These are phyloP conservation scores for Rhinoraja longicauda DNA, from an alignment of 2,797 vertebrate genomes.

Conservation along the genomic window DNA sequence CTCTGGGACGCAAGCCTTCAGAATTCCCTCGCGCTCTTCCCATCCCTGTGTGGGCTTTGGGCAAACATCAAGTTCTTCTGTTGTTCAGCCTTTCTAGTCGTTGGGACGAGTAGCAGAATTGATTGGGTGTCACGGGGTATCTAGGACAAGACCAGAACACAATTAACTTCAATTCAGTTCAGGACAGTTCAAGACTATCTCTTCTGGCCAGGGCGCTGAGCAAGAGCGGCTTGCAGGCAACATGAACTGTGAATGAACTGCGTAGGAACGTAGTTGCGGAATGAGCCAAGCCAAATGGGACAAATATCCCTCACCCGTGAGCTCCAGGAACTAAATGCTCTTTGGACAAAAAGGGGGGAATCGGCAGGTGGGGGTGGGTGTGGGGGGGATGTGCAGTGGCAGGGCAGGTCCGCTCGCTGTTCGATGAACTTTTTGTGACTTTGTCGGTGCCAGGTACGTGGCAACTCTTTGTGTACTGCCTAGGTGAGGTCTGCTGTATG, in stretches of 20 bases:
- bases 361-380: too few species aligned
- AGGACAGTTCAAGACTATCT: constrained; percentile 13
- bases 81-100: not conserved
- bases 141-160: not conserved
- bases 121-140: not conserved
- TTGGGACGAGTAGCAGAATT: not conserved
- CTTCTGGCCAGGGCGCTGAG: not conserved
- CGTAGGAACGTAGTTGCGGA: not conserved
- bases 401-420: too few species aligned
- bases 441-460: too few species aligned
- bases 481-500: too few species aligned
- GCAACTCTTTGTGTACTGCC: too few species aligned
- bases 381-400: too few species aligned
- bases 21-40: too few species aligned
- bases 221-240: not conserved
- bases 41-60: not conserved
- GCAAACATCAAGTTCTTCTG: too few species aligned
- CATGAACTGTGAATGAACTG: constrained; percentile 8
- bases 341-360: too few species aligned
- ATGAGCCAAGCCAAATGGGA: not conserved
- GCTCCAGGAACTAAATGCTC: not conserved
- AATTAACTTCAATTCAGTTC: not conserved
- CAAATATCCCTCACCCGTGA: not conserved
- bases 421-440: too few species aligned
- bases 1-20: too few species aligned